Evolutionary conservation across 1,140 invertebrate genomes (phyloP), one percentile per base, ranked within the genome.

Genomic region (Penaeus indicus): DNA sequence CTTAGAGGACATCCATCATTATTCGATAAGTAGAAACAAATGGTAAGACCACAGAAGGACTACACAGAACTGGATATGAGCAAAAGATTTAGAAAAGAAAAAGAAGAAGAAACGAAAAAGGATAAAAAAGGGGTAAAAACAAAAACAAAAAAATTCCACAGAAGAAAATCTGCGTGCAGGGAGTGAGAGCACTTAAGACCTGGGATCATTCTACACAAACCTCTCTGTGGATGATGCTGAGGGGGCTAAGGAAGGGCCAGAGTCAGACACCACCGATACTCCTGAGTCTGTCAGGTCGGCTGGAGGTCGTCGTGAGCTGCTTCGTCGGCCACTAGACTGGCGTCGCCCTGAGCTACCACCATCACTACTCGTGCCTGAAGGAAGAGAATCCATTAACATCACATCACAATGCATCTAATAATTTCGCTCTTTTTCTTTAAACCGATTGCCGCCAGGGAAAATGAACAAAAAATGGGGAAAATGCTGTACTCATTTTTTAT

Each of bases 221-320:
- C 89, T 90, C 18, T 90, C 89, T 21, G 87, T 88, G n/a, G 89
- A 90, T 19, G 89, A 84, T 11, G 89, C 84, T 61, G 85, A 90
- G n/a, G 89, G 89, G 16, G 89, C 84, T 19, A 78, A 67, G n/a
- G 89, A 90, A 32, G 84, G 84, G 7, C 90, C 85, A 18, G 90
- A 91, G 81, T 91, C 90, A 13, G 90, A 91, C 67, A 91, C 89
- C 72, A 91, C 90, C 19, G 90, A 91, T n/a, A 91, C 90, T 25
- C 90, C 90, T 38, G 90, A 91, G 77, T 91, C 90, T 13, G 90
- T 91, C 61, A 89, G 87, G 32, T 91, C 90, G 21, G 90, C 90
- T 5, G 90, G 88, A 32, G 88, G 85, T 10, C 90, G 85, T 32
- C 90, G 85, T 47, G 88, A 88, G 22, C 85, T 87, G 42, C 88